Evolutionary conservation across 2,113 vertebrate species (phyloP).

Genomic region (Albula goreensis): DNA sequence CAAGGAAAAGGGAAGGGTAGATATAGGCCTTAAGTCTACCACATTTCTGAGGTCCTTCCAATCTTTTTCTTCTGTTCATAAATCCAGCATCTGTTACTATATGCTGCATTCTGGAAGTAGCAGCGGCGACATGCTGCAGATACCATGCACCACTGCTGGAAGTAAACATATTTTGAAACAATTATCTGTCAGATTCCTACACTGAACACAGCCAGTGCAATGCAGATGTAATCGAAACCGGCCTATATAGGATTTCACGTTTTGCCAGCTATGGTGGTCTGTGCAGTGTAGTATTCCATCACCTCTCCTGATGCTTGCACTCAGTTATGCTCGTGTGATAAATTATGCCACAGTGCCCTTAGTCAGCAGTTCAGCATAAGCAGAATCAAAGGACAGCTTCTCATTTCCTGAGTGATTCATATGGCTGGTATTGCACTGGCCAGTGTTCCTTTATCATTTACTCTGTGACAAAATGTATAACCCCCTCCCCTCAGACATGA

Average conservation of each 20-base stretch:
- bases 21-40: slow-evolving; percentile 64
- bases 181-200: slow-evolving; percentile 29
- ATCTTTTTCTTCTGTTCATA: slow-evolving; percentile 49
- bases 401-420: slow-evolving; percentile 80
- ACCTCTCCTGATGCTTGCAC: slow-evolving; percentile 51
- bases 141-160: neutral
- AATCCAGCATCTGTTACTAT: slow-evolving; percentile 37
- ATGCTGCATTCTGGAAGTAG: slow-evolving; percentile 44
- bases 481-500: slow-evolving; percentile 20
- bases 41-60: slow-evolving; percentile 49
- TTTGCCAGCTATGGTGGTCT: slow-evolving; percentile 28
- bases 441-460: slow-evolving; percentile 51
- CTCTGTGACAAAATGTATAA: slow-evolving; percentile 52
- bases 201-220: slow-evolving; percentile 43
- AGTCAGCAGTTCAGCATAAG: slow-evolving; percentile 72
- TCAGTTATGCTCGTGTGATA: slow-evolving; percentile 67
- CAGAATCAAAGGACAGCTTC: slow-evolving; percentile 74
- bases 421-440: slow-evolving; percentile 69
- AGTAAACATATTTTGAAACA: neutral
- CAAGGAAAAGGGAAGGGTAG: slow-evolving; percentile 62
- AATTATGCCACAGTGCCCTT: slow-evolving; percentile 67
- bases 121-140: slow-evolving; percentile 33
- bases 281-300: slow-evolving; percentile 59
- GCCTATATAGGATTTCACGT: neutral
- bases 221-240: slow-evolving; percentile 17